Evolutionary conservation across 2,888 invertebrate genomes (phyloP), one percentile per base, ranked within the genome.

Genomic region (Acleris emargana): DNA sequence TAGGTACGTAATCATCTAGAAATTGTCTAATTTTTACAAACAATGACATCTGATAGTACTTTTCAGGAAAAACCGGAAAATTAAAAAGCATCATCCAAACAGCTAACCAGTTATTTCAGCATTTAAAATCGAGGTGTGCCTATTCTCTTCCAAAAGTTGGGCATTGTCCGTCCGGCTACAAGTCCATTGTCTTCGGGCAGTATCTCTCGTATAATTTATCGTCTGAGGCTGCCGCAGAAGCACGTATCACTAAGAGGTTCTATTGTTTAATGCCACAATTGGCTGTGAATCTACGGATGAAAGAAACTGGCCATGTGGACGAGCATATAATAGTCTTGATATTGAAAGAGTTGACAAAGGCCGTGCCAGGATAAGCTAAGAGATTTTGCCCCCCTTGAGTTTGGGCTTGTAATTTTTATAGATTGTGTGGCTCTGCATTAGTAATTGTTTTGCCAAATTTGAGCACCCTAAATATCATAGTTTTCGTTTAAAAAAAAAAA

Each of bases 251-350:
- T 88, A 88, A 91, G 89, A 91, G 91, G 86, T 88, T 88, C 91
- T 90, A 91, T 91, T 91, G 91, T 91, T 91, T 91, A 91, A 91
- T 91, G 86, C 82, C 83, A 87, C 89, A 91, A 91, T 91, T 91
- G 84, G 83, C 83, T 83, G 82, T 77, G 88, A 84, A 88, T 86
- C 87, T 79, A 76, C 80, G 84, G 81, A 84, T 84, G 88, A 83
- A 91, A 91, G 91, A 91, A 88, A 85, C 91, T 89, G 91, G 88
- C 91, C 91, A 90, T 52, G 52, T 57, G 52, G n/a, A 60, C 69
- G 3, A 42, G 28, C 77, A 63, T 28, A 11, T 0, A 43, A 7
- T 4, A 0, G 42, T 67, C 50, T 87, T 86, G 86, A 81, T 84
- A 76, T 71, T 82, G 76, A 47, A 25, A 45, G 25, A 13, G 5